These are phyloP conservation scores for Drosophila incognita DNA, from an alignment of 2,888 invertebrate species.

Conservation along the genomic window DNA sequence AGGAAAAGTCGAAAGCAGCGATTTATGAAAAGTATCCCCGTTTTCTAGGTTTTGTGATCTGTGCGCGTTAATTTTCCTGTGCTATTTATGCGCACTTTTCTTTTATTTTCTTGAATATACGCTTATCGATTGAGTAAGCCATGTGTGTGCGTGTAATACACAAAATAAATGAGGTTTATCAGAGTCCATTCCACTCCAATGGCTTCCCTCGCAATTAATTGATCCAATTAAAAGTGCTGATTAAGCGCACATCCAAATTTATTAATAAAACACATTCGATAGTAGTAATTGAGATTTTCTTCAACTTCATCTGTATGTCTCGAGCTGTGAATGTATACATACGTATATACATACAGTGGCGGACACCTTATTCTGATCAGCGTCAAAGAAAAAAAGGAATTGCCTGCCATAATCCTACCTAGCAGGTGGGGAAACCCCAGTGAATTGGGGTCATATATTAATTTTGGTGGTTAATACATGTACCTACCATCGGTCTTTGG, in stretches of 20 bases:
- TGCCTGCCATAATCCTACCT: too few relatives aligned
- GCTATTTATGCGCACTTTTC: background rate
- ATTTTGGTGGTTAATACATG: too few relatives aligned
- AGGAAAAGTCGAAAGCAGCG: slow-evolving; percentile 52
- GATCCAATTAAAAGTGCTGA: background rate
- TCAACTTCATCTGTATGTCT: background rate
- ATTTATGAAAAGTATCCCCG: slow-evolving; percentile 48
- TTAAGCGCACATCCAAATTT: background rate
- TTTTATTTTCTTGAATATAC: background rate
- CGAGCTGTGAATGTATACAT: background rate
- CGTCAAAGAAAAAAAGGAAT: too few relatives aligned
- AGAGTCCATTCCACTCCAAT: background rate
- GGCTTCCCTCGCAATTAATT: background rate
- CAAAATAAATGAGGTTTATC: background rate
- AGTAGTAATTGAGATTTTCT: background rate
- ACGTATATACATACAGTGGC: too few relatives aligned
- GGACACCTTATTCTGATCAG: too few relatives aligned
- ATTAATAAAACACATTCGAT: background rate
- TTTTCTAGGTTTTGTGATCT: background rate
- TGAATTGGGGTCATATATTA: too few relatives aligned
- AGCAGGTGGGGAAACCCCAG: too few relatives aligned
- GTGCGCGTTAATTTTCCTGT: background rate
- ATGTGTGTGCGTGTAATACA: background rate
- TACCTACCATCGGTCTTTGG: too few relatives aligned
- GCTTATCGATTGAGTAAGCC: background rate